Evolutionary conservation across 2,888 invertebrate genomes (phyloP).

Genomic region (Pecten maximus): DNA sequence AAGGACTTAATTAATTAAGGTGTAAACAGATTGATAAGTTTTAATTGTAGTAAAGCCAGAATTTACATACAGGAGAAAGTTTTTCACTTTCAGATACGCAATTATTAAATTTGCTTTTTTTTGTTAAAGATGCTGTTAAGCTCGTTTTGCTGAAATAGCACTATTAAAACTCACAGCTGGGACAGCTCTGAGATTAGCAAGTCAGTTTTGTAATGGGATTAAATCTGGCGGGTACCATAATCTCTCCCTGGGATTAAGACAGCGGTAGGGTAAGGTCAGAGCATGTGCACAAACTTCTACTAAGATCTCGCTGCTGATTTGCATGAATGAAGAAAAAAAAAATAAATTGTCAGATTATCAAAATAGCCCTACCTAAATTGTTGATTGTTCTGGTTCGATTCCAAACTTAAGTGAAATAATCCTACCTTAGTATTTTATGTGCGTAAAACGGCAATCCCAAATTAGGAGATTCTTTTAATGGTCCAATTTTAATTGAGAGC

Average conservation of each 20-base stretch:
- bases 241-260: neutral
- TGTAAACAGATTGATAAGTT: too few species aligned
- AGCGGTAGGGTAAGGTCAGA: neutral
- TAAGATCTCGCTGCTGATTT: neutral
- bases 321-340: neutral
- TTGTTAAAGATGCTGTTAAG: neutral
- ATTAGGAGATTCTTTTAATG: too few species aligned
- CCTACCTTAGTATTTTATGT: too few species aligned
- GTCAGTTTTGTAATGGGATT: neutral
- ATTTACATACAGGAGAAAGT: too few species aligned
- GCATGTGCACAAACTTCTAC: neutral
- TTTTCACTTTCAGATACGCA: too few species aligned
- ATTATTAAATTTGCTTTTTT: too few species aligned
- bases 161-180: neutral
- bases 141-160: neutral
- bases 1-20: neutral
- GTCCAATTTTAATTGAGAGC: too few species aligned
- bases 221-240: neutral
- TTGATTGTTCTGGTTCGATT: neutral
- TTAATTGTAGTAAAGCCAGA: too few species aligned
- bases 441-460: too few species aligned
- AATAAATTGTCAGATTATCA: neutral
- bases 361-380: neutral
- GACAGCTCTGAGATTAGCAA: neutral
- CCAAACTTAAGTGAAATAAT: too few species aligned